Evolutionary conservation across 2,888 invertebrate species (phyloP), one percentile per base, ranked within the genome.

Genomic region (Axea sp.): DNA sequence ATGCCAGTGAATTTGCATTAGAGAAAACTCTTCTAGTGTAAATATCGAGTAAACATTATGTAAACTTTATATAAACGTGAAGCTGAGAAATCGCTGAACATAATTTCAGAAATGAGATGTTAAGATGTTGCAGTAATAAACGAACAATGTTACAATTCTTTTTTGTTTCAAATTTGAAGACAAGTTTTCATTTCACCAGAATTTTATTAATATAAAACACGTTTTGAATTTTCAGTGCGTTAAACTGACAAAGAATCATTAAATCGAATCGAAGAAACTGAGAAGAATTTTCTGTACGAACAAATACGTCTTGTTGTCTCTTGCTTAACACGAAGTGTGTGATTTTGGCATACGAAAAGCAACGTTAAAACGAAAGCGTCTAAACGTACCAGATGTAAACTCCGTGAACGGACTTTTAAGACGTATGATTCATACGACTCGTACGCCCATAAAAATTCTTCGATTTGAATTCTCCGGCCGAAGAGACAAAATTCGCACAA

Each of bases 301-400:
- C n/a, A n/a, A n/a, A n/a, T n/a, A n/a, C n/a, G n/a, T n/a, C n/a
- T n/a, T n/a, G n/a, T n/a, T n/a, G n/a, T n/a, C n/a, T n/a, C n/a
- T n/a, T n/a, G n/a, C n/a, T n/a, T n/a, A n/a, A n/a, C n/a, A n/a
- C n/a, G n/a, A n/a, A n/a, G n/a, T n/a, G n/a, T n/a, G 19, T 19
- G 4, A 19, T 19, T 19, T 19, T 14, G 33, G 57, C 57, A 57
- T 41, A 41, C 41, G 12, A 55, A 57, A 57, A n/a, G n/a, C n/a
- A n/a, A n/a, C n/a, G n/a, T n/a, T n/a, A n/a, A n/a, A n/a, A n/a
- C 8, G 6, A 1, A 17, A 14, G 19, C 39, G 1, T 5, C 59
- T 33, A 59, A 59, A 45, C 39, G 47, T 45, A 35, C 12, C 60
- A 49, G 31, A n/a, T n/a, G n/a, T n/a, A n/a, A n/a, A n/a, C 47